Evolutionary conservation across 2,888 invertebrate species (phyloP).

Genomic region (Ephialtes manifestator): DNA sequence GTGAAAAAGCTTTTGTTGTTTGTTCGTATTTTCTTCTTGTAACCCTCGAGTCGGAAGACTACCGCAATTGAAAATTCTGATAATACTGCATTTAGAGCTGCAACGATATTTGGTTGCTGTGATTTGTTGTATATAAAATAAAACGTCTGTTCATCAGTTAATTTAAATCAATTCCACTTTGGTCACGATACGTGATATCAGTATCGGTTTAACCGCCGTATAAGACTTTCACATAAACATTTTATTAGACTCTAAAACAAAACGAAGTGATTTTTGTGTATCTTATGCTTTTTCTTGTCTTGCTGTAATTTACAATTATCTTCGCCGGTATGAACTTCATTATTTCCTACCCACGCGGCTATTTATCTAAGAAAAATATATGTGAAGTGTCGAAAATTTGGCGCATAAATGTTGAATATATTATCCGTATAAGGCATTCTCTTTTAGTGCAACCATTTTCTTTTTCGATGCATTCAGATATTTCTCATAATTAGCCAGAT

Average conservation of each 20-base stretch:
- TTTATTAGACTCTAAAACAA: constrained; percentile 17
- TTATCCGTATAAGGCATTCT: too few species aligned
- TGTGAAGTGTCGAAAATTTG: too few species aligned
- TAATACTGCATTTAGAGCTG: constrained; percentile 42
- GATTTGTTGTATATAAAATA: constrained; percentile 5
- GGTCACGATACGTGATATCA: not conserved
- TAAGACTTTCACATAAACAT: not conserved
- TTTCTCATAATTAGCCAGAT: too few species aligned
- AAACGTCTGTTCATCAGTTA: constrained; percentile 3
- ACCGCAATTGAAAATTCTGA: not conserved
- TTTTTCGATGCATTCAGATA: too few species aligned
- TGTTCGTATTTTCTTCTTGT: not conserved
- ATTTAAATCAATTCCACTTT: constrained; percentile 24
- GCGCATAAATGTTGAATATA: too few species aligned
- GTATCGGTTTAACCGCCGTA: not conserved
- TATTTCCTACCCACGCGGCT: too few species aligned
- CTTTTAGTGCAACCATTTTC: too few species aligned
- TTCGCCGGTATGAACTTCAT: not conserved
- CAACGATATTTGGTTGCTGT: constrained; percentile 10
- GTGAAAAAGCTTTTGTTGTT: not conserved
- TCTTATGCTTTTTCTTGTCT: not conserved
- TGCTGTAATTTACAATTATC: constrained; percentile 18
- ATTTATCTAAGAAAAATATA: too few species aligned
- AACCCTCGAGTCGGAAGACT: constrained; percentile 42
- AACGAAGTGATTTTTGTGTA: not conserved